Evolutionary conservation across 2,888 invertebrate species (phyloP).

Genomic region (Phytoseiulus persimilis): DNA sequence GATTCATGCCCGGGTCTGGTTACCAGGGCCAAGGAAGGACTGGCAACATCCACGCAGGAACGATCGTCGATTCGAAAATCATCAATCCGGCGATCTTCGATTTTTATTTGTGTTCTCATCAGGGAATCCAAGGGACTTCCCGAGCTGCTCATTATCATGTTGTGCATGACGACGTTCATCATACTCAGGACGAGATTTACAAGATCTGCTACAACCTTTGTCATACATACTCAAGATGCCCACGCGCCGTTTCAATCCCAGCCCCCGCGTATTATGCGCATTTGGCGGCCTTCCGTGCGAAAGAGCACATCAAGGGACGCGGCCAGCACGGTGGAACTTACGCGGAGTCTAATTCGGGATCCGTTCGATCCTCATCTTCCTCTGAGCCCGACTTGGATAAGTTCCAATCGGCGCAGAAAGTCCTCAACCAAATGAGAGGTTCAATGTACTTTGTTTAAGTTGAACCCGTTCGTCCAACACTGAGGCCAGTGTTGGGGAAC

Average conservation of each 20-base stretch:
- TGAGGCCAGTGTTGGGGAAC: neutral
- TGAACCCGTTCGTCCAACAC: neutral
- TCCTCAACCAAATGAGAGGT: neutral
- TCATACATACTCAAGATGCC: slow-evolving; percentile 75
- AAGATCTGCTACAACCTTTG: slow-evolving; percentile 71
- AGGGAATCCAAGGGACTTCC: slow-evolving; percentile 53
- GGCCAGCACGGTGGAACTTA: neutral
- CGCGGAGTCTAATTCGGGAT: neutral
- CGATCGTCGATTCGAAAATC: slow-evolving; percentile 73
- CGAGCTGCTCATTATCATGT: slow-evolving; percentile 51
- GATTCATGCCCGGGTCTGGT: slow-evolving; percentile 50
- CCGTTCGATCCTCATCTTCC: neutral
- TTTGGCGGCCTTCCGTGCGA: slow-evolving; percentile 47
- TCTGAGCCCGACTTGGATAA: neutral
- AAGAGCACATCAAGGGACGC: slow-evolving; percentile 43
- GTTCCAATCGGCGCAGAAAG: neutral
- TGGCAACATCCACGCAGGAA: slow-evolving; percentile 72
- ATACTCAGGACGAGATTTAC: slow-evolving; percentile 67
- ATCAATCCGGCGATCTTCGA: slow-evolving; percentile 78
- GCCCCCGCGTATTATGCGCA: slow-evolving; percentile 49
- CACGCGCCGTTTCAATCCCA: slow-evolving; percentile 56
- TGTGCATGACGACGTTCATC: slow-evolving; percentile 66
- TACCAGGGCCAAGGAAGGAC: slow-evolving; percentile 48
- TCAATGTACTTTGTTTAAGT: neutral
- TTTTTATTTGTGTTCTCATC: slow-evolving; percentile 70